phyloP scores from a whole-genome alignment of 2,888 invertebrate genomes.

The Cylindroiulus punctatus region DNA sequence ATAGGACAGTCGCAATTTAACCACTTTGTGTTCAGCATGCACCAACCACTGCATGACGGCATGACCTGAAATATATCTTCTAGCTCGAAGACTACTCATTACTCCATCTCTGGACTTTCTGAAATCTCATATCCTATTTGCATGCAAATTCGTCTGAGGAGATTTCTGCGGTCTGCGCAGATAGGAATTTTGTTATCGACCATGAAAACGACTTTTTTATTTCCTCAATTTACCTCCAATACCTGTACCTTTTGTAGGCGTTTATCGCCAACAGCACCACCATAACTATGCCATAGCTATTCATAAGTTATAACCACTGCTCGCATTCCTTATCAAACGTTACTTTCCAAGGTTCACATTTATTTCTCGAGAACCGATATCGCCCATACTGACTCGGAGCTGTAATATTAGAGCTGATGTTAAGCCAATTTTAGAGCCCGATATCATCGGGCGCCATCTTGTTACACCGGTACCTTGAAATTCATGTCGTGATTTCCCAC shows the following conservation, averaged over 20 bases:
- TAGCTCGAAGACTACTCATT: neutral
- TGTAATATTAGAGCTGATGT: conserved; percentile 7
- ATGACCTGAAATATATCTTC: conserved; percentile 45
- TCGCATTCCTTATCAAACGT: neutral
- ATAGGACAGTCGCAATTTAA: conserved; percentile 42
- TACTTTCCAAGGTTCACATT: conserved; percentile 18
- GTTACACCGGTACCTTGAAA: neutral
- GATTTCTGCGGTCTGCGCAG: neutral
- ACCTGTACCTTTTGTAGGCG: neutral
- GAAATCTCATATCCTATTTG: conserved; percentile 40
- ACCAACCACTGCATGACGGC: neutral
- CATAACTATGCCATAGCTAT: neutral
- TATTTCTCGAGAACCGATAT: neutral
- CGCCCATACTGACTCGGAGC: neutral
- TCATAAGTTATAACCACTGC: neutral
- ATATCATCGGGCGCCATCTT: conserved; percentile 31
- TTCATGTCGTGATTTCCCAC: neutral
- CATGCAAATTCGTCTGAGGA: neutral
- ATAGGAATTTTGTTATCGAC: conserved; percentile 22
- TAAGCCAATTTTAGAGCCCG: conserved; percentile 8
- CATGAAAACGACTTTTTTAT: conserved; percentile 20
- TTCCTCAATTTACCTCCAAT: neutral
- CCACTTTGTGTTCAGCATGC: neutral
- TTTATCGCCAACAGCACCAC: neutral
- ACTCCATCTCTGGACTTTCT: neutral